Evolutionary conservation across 2,113 vertebrate species (phyloP).

Genomic region (Pheucticus melanocephalus): DNA sequence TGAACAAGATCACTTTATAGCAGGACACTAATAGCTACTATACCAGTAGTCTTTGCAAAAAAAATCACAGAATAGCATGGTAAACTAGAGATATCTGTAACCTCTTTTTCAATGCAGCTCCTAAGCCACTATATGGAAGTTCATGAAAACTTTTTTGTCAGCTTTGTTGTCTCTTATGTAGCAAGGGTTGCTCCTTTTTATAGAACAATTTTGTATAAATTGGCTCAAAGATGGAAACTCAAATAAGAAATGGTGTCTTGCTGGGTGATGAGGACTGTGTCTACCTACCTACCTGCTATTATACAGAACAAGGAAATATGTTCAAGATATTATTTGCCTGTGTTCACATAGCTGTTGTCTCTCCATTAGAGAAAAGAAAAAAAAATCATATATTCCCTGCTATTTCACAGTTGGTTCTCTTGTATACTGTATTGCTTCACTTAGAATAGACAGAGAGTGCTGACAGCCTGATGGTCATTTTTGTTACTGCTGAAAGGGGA

Average conservation of each 20-base stretch:
- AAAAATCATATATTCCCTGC: not conserved
- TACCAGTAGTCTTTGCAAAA: not conserved
- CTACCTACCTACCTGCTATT: not conserved
- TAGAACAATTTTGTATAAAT: not conserved
- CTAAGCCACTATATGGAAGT: not conserved
- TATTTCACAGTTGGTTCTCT: not conserved
- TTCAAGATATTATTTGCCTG: not conserved
- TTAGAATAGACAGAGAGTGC: not conserved
- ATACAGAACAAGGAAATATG: not conserved
- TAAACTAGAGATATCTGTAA: not conserved
- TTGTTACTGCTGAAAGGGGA: not conserved
- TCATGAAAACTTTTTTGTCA: not conserved
- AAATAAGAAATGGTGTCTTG: not conserved
- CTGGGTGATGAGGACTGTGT: not conserved
- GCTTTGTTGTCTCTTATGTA: not conserved
- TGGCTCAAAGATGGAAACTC: not conserved
- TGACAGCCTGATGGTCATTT: not conserved
- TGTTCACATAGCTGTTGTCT: not conserved
- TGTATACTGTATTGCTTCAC: not conserved
- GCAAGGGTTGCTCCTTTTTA: not conserved
- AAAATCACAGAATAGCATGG: not conserved
- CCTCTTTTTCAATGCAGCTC: not conserved
- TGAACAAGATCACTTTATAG: not conserved
- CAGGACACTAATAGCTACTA: not conserved
- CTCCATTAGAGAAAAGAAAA: not conserved